Percentiles rank a stretch among this genome's conserved stretches.
Conservation (phyloP, 2,797 vertebrate species). For the Hybognathus amarus region DNA sequence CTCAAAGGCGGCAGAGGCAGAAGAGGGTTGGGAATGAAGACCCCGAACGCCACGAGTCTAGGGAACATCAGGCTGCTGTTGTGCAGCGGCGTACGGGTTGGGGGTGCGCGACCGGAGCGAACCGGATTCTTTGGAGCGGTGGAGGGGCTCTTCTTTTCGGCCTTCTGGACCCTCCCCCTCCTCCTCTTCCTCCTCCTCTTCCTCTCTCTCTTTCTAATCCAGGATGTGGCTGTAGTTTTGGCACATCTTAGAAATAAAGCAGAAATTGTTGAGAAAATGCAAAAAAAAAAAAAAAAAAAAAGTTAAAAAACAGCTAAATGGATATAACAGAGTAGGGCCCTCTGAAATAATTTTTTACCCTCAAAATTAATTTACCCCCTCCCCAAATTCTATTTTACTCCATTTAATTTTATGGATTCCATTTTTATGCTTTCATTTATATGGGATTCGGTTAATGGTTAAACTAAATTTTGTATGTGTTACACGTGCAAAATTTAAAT, state of each 20-base stretch:
- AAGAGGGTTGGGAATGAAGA: slow-evolving; percentile 99
- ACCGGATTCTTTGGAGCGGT: slow-evolving; percentile 87
- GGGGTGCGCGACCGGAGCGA: slow-evolving; percentile 94
- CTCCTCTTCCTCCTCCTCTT: slow-evolving; percentile 92
- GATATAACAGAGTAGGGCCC: not conserved
- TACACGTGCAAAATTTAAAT: too few species aligned
- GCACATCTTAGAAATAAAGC: slow-evolving; percentile 83
- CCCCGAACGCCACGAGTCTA: slow-evolving; percentile 97
- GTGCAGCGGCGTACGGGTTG: slow-evolving; percentile 96
- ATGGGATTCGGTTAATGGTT: not conserved
- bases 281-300: not conserved
- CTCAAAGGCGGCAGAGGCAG: slow-evolving; percentile 98
- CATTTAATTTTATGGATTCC: not conserved
- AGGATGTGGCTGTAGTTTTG: slow-evolving; percentile 96
- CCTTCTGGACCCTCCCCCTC: slow-evolving; percentile 88
- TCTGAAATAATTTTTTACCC: not conserved
- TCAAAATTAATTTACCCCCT: not conserved
- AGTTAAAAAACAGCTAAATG: not conserved
- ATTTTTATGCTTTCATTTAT: not conserved
- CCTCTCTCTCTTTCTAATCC: slow-evolving; percentile 92
- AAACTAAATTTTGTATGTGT: not conserved
- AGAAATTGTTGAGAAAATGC: not conserved
- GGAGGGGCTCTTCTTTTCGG: slow-evolving; percentile 84
- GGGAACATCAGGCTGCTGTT: slow-evolving; percentile 99
- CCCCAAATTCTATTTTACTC: not conserved